A percentile compares a stretch with the other conserved stretches of the same genome.
These are phyloP conservation scores for Chloebia gouldiae DNA, from an alignment of 2,113 vertebrate genomes.

Conservation along the genomic window DNA sequence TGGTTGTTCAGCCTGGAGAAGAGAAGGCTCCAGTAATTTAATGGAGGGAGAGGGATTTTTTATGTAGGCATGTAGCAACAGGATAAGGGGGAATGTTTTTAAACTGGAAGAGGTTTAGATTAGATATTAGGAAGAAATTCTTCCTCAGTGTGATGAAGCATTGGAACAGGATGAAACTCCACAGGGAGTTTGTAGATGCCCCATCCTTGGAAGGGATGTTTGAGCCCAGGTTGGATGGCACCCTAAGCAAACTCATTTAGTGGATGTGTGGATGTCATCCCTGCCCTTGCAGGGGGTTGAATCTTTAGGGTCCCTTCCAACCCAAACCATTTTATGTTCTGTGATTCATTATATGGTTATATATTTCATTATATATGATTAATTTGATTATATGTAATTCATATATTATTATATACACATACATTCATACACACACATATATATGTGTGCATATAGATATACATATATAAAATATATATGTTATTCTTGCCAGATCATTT, in stretches of 20 bases:
- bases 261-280: background rate
- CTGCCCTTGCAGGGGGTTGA: background rate
- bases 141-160: background rate
- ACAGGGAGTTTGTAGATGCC: background rate
- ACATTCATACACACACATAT: no score
- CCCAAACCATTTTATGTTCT: background rate
- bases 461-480: background rate
- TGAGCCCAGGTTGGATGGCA: accelerated
- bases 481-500: background rate
- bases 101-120: background rate
- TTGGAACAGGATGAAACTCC: background rate
- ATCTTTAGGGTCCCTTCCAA: background rate
- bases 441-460: background rate
- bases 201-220: background rate
- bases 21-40: background rate
- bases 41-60: background rate
- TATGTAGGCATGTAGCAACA: background rate
- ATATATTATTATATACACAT: no score
- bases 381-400: background rate
- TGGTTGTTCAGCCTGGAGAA: background rate
- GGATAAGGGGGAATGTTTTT: background rate
- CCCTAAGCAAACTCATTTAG: background rate
- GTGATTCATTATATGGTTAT: background rate
- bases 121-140: background rate
- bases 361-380: background rate